Conservation (phyloP, 1,140 invertebrate genomes). For the Littorina saxatilis region DNA sequence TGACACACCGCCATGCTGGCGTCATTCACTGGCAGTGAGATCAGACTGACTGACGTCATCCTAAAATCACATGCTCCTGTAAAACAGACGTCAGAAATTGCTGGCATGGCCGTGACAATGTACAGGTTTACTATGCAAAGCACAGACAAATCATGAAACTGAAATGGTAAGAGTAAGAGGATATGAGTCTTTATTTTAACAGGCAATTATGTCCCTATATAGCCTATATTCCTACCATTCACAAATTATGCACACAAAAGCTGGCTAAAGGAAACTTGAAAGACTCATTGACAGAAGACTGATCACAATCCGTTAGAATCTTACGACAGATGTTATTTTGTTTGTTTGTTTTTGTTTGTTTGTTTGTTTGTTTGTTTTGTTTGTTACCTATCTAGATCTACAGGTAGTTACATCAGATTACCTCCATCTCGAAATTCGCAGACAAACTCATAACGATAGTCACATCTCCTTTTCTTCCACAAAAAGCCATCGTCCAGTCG, state of each 20-base stretch:
- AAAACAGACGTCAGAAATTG: neutral
- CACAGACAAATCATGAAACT: neutral
- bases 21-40: neutral
- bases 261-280: too few relatives aligned
- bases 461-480: neutral
- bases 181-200: neutral
- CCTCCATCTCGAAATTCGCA: neutral
- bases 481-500: neutral
- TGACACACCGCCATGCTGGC: neutral
- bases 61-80: neutral
- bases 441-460: neutral
- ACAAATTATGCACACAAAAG: too few relatives aligned
- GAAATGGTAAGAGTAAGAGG: neutral
- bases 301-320: too few relatives aligned
- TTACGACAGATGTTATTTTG: neutral
- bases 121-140: neutral
- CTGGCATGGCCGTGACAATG: neutral
- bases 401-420: neutral
- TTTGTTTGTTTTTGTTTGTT: neutral
- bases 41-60: neutral
- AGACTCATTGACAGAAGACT: too few relatives aligned
- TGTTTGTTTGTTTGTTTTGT: neutral
- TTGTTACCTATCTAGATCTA: too few relatives aligned
- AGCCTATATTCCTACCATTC: too few relatives aligned
- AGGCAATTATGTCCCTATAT: too few relatives aligned